These are phyloP conservation scores for Dysidea cf. avara DNA, from an alignment of 37 sponge, comb jelly and placozoan genomes.

Conservation along the genomic window DNA sequence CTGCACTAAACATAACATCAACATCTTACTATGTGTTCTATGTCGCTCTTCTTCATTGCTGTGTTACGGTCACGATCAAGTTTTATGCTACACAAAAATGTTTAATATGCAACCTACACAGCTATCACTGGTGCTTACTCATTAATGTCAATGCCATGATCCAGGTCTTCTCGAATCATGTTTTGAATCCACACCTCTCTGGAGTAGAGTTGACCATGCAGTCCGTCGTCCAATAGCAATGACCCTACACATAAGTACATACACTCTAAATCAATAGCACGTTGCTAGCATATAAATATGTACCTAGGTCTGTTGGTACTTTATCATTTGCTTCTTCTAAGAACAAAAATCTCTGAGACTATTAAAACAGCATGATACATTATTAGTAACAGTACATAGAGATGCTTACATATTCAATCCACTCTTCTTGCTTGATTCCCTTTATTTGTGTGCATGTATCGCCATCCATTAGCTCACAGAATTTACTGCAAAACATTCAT, in stretches of 20 bases:
- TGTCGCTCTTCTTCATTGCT: too few species aligned
- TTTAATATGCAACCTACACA: too few species aligned
- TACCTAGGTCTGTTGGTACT: slow-evolving; percentile 31
- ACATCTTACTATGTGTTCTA: slow-evolving; percentile 24
- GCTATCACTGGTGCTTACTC: neutral
- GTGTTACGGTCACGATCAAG: slow-evolving; percentile 64
- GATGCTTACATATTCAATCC: slow-evolving; percentile 11
- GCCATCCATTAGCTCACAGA: too few species aligned
- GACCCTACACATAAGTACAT: too few species aligned
- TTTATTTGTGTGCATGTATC: slow-evolving; percentile 34
- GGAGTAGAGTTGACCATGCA: slow-evolving; percentile 49
- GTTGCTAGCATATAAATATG: too few species aligned
- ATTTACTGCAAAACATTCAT: too few species aligned
- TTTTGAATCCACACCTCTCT: slow-evolving; percentile 44
- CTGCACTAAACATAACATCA: too few species aligned
- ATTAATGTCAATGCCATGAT: slow-evolving; percentile 30
- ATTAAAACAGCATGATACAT: neutral
- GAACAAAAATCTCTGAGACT: neutral
- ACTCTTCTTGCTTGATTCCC: slow-evolving; percentile 14
- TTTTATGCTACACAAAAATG: slow-evolving; percentile 9
- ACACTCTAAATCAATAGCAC: too few species aligned
- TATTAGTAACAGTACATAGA: neutral
- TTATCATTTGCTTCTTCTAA: slow-evolving; percentile 10
- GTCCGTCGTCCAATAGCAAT: slow-evolving; percentile 27
- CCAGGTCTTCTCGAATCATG: slow-evolving; percentile 20